Conservation (phyloP, 2,888 invertebrate genomes). For the Gastracanthus pulcherrimus region DNA sequence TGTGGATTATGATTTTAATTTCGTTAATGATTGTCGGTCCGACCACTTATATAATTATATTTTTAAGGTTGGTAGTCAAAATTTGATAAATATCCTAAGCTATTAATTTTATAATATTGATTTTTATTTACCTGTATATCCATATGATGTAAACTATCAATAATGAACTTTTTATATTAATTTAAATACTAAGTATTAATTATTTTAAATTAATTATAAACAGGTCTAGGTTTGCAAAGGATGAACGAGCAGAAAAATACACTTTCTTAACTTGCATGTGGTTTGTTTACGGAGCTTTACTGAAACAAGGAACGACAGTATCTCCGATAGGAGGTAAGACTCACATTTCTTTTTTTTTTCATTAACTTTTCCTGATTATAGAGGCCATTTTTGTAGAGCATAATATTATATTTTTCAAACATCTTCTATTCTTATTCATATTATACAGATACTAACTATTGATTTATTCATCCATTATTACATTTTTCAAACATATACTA, state of each 20-base stretch:
- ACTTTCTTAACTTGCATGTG: slow-evolving; percentile 87
- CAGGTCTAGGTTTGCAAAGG: slow-evolving; percentile 76
- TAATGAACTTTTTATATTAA: neutral
- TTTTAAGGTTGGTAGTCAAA: slow-evolving; percentile 80
- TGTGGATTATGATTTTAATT: slow-evolving; percentile 87
- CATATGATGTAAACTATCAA: neutral
- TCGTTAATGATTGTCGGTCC: slow-evolving; percentile 88
- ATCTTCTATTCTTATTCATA: too few relatives aligned
- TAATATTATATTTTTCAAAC: too few relatives aligned
- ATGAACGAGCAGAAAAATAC: slow-evolving; percentile 80
- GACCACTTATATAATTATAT: slow-evolving; percentile 85
- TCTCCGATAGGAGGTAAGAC: slow-evolving; percentile 89
- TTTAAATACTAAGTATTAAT: neutral
- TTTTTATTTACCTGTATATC: too few relatives aligned
- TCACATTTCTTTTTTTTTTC: neutral
- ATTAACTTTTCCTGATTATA: neutral
- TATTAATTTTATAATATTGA: neutral
- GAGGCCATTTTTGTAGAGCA: too few relatives aligned
- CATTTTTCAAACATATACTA: too few relatives aligned
- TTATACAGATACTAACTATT: too few relatives aligned
- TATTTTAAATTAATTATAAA: too few relatives aligned
- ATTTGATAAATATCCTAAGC: too few relatives aligned
- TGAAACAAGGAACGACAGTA: slow-evolving; percentile 91
- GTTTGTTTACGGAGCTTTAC: slow-evolving; percentile 92
- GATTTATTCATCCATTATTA: too few relatives aligned